Evolutionary conservation across 2,113 vertebrate genomes (phyloP).

Genomic region (Chlorodrepanis virens): DNA sequence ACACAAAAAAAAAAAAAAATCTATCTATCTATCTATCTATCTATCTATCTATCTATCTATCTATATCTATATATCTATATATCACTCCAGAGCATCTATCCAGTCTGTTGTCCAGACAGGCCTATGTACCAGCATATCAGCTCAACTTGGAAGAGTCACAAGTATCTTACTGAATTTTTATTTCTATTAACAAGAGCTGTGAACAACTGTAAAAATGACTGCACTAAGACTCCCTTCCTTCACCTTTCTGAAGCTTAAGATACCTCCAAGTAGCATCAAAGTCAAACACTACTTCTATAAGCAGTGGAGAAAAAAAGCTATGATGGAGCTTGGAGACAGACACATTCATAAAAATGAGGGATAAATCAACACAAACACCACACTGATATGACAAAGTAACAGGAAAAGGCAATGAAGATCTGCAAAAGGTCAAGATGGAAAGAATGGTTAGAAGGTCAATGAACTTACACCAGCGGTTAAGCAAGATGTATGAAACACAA

Average conservation of each 20-base stretch:
- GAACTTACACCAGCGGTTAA: background rate
- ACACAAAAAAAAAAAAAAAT: background rate
- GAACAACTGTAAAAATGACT: background rate
- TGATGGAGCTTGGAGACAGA: background rate
- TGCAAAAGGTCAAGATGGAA: background rate
- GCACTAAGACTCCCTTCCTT: background rate
- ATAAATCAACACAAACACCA: background rate
- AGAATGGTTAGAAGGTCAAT: background rate
- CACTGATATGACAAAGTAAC: background rate
- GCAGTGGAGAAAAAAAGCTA: background rate
- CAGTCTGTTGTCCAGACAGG: background rate
- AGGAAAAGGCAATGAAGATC: background rate
- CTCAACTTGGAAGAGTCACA: background rate
- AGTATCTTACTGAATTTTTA: background rate
- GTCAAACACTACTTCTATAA: background rate
- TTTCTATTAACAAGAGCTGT: background rate
- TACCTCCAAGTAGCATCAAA: background rate
- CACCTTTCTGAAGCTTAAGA: background rate
- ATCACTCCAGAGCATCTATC: background rate
- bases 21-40: too few species aligned
- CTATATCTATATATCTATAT: too few species aligned
- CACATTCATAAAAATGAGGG: background rate
- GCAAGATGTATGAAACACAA: background rate
- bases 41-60: too few species aligned
- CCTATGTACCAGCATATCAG: background rate